These are phyloP conservation scores for Siniperca chuatsi DNA, from an alignment of 2,113 vertebrate species.

Conservation along the genomic window DNA sequence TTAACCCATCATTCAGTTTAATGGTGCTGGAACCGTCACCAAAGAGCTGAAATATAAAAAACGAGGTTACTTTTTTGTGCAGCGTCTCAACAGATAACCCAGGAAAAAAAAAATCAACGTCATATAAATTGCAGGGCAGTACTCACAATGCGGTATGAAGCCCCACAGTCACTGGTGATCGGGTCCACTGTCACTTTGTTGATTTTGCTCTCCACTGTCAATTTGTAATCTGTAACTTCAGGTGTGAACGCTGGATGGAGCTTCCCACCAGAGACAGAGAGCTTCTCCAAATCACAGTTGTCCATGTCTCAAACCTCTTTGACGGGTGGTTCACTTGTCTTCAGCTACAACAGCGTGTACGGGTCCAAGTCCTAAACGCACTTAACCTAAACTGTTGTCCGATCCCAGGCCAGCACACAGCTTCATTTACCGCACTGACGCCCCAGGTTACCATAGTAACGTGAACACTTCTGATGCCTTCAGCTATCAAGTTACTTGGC, in stretches of 20 bases:
- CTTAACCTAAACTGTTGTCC: not conserved
- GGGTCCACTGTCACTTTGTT: slow-evolving; percentile 57
- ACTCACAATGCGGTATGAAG: slow-evolving; percentile 77
- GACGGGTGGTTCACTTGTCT: not conserved
- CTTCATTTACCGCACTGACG: slow-evolving; percentile 11
- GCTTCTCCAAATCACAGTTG: slow-evolving; percentile 81
- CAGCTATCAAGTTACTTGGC: not conserved
- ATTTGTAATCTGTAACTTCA: slow-evolving; percentile 63
- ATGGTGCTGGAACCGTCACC: slow-evolving; percentile 69
- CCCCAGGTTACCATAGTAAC: slow-evolving; percentile 55
- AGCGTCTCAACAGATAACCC: not conserved
- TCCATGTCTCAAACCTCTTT: slow-evolving; percentile 67
- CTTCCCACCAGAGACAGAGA: slow-evolving; percentile 55
- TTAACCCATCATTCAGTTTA: slow-evolving; percentile 72
- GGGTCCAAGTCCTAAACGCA: not conserved
- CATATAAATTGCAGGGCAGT: not conserved
- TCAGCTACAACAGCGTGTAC: not conserved
- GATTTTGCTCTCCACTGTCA: slow-evolving; percentile 68
- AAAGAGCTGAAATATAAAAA: slow-evolving; percentile 52
- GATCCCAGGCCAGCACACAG: not conserved
- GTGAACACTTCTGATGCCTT: not conserved
- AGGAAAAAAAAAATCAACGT: too few relatives aligned
- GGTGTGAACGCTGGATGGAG: slow-evolving; percentile 72
- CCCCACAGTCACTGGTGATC: slow-evolving; percentile 70
- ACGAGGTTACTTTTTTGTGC: not conserved